Evolutionary conservation across 23 tunicate genomes (phyloP), one percentile per base, ranked within the genome.

Genomic region (Trididemnum clinides): DNA sequence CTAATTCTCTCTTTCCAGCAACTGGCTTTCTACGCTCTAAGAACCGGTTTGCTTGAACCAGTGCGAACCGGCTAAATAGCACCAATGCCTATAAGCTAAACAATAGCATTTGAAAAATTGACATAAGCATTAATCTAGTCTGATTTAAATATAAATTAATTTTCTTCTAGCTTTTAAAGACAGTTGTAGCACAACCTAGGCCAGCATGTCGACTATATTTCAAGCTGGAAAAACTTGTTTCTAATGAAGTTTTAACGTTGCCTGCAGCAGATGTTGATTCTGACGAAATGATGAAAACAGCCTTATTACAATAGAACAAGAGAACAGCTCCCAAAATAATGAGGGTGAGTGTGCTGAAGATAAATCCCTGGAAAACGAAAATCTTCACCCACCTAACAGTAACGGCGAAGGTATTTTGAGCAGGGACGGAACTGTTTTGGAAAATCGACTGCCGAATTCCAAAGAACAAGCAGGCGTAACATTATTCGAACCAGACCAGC

Each of bases 401-500:
- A n/a, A n/a, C n/a, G n/a, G n/a, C n/a, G n/a, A n/a, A n/a, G n/a
- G n/a, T n/a, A 62, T 71, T 26, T 74, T 38, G 27, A 74, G 58
- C 81, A 74, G 81, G 23, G 58, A 74, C 30, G 58, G 58, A 38
- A 74, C 81, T 39, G 59, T 74, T 39, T 74, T 23, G 58, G 81
- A 74, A 74, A 74, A 19, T 38, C 12, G 15, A 39, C 28, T 3
- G 28, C 58, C 58, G 59, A 39, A 39, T 74, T 38, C 59, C 28
- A 28, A 69, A 69, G 76, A 69, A 69, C 38, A 30, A 69, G 81
- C 57, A 74, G 81, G 30, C 20, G 58, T 38, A 74, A 74, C 59
- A 74, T 74, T 23, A 74, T 74, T 74, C 57, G 58, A 38, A 74
- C 81, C 57, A 74, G 33, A 74, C 59, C 81, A 74, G 81, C 22